Conservation (phyloP, 2,113 vertebrate genomes). For the Rallus limicola region DNA sequence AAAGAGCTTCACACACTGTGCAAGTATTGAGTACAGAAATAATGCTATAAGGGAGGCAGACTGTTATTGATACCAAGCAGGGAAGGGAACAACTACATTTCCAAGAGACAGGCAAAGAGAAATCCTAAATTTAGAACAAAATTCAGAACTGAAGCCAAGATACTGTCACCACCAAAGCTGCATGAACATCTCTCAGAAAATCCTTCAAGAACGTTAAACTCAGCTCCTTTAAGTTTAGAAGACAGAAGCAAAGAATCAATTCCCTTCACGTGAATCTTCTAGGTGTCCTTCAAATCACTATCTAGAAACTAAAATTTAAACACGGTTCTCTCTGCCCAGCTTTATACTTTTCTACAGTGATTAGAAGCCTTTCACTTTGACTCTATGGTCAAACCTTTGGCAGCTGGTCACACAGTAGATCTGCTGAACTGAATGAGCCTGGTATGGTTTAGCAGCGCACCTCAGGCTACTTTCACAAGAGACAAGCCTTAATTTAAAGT, state of each 20-base stretch:
- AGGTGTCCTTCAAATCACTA: background rate
- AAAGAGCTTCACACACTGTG: constrained; percentile 35
- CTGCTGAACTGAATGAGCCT: background rate
- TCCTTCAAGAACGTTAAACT: constrained; percentile 51
- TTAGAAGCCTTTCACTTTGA: constrained; percentile 7
- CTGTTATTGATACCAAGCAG: constrained; percentile 61
- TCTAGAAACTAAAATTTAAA: background rate
- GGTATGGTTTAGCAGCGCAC: background rate
- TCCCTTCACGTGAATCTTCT: background rate
- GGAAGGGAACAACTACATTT: constrained; percentile 62
- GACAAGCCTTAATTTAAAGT: constrained; percentile 24
- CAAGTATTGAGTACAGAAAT: constrained; percentile 13
- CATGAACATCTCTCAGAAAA: constrained; percentile 59
- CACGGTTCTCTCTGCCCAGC: background rate
- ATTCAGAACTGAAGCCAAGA: constrained; percentile 67
- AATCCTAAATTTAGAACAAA: constrained; percentile 73
- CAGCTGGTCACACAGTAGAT: constrained; percentile 32
- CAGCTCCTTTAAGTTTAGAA: background rate
- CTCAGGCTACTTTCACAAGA: background rate
- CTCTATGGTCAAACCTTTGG: background rate
- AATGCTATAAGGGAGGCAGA: constrained; percentile 44
- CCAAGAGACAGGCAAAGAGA: constrained; percentile 54
- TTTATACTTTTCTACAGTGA: background rate
- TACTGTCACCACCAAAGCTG: constrained; percentile 63
- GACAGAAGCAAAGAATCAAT: background rate